phyloP scores from a whole-genome alignment of 2,797 vertebrate genomes.

The Antennarius maculatus region DNA sequence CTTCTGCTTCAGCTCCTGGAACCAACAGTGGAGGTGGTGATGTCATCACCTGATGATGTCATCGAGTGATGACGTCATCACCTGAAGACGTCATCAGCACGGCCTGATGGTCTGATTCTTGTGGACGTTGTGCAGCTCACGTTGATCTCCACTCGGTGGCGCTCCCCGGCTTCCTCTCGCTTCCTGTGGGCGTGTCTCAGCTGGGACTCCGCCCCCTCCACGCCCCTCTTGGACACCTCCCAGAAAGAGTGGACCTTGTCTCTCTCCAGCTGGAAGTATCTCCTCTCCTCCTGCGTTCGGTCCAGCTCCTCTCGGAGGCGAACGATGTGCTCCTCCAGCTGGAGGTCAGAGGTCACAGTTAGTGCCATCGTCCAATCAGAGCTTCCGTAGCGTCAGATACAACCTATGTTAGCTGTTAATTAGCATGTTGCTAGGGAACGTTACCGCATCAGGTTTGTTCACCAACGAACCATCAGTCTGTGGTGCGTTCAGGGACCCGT shows the following conservation, averaged over 20 bases:
- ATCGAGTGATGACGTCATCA: not conserved
- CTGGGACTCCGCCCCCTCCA: constrained; percentile 74
- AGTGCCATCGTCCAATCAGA: too few species aligned
- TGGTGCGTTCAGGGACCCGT: too few species aligned
- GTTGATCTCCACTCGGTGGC: constrained; percentile 65
- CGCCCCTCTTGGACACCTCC: constrained; percentile 84
- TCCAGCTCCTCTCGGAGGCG: constrained; percentile 89
- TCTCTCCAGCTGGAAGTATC: constrained; percentile 90
- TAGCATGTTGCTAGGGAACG: too few species aligned
- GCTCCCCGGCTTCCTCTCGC: constrained; percentile 54
- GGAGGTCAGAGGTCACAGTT: not conserved
- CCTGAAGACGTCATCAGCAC: too few species aligned
- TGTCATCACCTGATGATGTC: too few species aligned
- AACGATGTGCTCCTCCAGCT: constrained; percentile 81
- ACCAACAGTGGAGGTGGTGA: not conserved
- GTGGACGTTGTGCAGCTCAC: constrained; percentile 32
- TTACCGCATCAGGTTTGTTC: too few species aligned
- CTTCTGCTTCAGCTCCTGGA: constrained; percentile 70
- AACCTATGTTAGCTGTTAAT: too few species aligned
- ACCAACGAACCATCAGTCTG: too few species aligned
- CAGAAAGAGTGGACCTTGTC: constrained; percentile 88
- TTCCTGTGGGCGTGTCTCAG: constrained; percentile 47
- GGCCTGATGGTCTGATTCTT: too few species aligned
- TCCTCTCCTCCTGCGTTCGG: constrained; percentile 87
- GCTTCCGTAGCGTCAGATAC: too few species aligned